These are phyloP conservation scores for Oryzias woworae DNA, from an alignment of 2,113 vertebrate genomes.

Conservation along the genomic window DNA sequence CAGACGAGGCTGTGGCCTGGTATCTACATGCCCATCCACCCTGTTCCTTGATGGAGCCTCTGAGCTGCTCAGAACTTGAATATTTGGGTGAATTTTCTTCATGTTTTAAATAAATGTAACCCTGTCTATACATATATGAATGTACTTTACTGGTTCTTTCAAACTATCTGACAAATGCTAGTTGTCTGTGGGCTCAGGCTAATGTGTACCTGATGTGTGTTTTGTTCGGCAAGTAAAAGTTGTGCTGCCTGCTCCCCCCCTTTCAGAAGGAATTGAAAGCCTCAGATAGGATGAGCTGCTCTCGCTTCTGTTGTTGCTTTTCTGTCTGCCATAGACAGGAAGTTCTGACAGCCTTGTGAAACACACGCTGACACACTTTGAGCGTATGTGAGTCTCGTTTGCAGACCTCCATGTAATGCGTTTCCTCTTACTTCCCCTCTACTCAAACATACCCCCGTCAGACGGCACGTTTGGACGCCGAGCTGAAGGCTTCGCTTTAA, in stretches of 20 bases:
- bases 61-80: neutral
- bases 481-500: neutral
- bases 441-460: conserved; percentile 4
- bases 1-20: neutral
- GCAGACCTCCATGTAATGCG: conserved; percentile 18
- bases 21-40: conserved; percentile 10
- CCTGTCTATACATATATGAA: no score
- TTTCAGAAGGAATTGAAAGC: conserved; percentile 43
- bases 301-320: conserved; percentile 40
- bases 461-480: neutral
- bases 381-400: conserved; percentile 16
- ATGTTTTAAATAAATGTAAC: no score
- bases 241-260: no score
- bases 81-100: neutral
- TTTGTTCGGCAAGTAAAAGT: no score
- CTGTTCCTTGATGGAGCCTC: neutral
- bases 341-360: conserved; percentile 57
- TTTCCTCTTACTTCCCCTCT: conserved; percentile 24
- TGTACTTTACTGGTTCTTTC: no score
- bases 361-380: conserved; percentile 21
- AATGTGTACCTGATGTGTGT: no score
- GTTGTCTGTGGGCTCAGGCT: no score
- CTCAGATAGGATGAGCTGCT: conserved; percentile 21
- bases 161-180: no score
- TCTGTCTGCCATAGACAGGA: conserved; percentile 48